Conservation (phyloP, 2,888 invertebrate species). For the Drosophila multiciliata region DNA sequence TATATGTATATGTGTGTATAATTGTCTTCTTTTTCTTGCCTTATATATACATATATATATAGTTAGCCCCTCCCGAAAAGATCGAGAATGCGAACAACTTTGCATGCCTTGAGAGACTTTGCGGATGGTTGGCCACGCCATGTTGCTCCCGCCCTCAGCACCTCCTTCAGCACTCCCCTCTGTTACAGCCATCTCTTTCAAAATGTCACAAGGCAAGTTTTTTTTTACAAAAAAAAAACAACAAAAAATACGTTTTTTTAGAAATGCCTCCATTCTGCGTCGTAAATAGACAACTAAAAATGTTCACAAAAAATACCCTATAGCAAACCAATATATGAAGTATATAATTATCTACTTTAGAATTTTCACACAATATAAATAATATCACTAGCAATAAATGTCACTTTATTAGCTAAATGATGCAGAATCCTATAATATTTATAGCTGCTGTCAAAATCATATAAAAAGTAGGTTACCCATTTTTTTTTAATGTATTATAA, state of each 20-base stretch:
- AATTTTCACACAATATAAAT: neutral
- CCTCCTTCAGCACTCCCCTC: neutral
- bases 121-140: conserved; percentile 40
- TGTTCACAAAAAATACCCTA: neutral
- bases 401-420: neutral
- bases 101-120: conserved; percentile 47
- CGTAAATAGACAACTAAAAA: conserved; percentile 9
- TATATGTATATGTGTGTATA: conserved; percentile 11
- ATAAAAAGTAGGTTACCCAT: neutral
- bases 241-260: conserved; percentile 1
- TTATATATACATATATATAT: neutral
- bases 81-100: conserved; percentile 33
- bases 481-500: neutral
- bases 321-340: neutral
- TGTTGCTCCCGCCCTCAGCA: neutral
- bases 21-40: conserved; percentile 5
- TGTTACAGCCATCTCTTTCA: neutral
- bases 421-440: neutral
- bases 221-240: conserved; percentile 1
- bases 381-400: neutral
- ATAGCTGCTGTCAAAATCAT: neutral
- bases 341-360: neutral
- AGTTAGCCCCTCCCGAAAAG: conserved; percentile 11
- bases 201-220: conserved; percentile 32
- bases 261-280: conserved; percentile 26